A percentile compares a stretch with the other conserved stretches of the same genome.
Evolutionary conservation across 2,113 vertebrate species (phyloP).

Genomic region (Syrmaticus mikado): DNA sequence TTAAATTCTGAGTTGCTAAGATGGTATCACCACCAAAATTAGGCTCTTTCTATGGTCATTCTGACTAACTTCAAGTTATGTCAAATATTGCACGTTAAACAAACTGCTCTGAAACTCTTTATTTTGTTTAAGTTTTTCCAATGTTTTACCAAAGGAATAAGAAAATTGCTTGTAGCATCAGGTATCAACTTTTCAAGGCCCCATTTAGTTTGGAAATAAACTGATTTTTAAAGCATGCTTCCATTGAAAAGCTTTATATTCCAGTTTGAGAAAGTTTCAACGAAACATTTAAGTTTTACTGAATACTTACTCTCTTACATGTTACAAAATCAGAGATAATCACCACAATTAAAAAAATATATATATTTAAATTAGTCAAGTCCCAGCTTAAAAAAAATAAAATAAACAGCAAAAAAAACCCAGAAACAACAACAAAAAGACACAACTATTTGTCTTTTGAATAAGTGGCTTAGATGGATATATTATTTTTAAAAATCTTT

Average conservation of each 20-base stretch:
- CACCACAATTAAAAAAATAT: not conserved
- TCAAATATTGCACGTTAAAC: not conserved
- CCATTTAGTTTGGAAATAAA: not conserved
- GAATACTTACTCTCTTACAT: not conserved
- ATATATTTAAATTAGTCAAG: not conserved
- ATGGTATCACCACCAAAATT: not conserved
- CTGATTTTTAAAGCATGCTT: not conserved
- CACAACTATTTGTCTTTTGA: not conserved
- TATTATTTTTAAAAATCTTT: not conserved
- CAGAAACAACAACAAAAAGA: too few species aligned
- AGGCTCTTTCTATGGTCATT: not conserved
- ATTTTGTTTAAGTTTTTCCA: not conserved
- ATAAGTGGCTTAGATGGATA: not conserved
- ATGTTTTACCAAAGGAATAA: not conserved
- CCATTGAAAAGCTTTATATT: not conserved
- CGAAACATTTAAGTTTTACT: not conserved
- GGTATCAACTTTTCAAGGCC: not conserved
- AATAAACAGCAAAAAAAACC: too few species aligned
- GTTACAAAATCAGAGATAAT: not conserved
- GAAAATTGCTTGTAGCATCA: not conserved
- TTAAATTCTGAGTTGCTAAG: not conserved
- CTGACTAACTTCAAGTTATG: not conserved
- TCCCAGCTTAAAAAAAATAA: not conserved
- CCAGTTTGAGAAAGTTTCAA: not conserved
- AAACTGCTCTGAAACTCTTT: not conserved